These are phyloP conservation scores for Ceryle rudis DNA, from an alignment of 2,797 vertebrate species.

Conservation along the genomic window DNA sequence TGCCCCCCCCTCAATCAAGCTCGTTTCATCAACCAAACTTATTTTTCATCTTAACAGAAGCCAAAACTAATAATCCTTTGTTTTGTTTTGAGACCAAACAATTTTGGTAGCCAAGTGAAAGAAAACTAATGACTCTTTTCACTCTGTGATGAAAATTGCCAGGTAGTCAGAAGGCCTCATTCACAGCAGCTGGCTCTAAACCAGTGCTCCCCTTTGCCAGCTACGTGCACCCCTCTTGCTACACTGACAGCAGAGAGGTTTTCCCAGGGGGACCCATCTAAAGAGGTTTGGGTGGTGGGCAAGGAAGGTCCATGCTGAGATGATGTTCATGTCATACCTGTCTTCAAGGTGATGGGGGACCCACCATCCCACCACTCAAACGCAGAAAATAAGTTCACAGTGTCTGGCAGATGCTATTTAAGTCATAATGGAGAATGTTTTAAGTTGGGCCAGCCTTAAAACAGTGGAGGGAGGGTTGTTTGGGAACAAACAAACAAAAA, in stretches of 20 bases:
- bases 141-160: not conserved
- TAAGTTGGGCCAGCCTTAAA: not conserved
- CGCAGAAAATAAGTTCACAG: not conserved
- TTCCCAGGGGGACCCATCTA: not conserved
- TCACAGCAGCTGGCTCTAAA: not conserved
- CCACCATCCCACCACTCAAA: accelerated
- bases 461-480: not conserved
- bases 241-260: not conserved
- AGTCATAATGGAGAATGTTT: not conserved
- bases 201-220: not conserved
- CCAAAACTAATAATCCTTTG: constrained; percentile 24
- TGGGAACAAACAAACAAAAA: not conserved
- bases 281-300: not conserved
- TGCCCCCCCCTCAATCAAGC: not conserved
- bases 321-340: not conserved
- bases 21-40: constrained; percentile 27
- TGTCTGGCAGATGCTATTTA: not conserved
- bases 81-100: constrained; percentile 45
- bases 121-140: constrained; percentile 5
- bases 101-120: constrained; percentile 1
- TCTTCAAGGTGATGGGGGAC: not conserved
- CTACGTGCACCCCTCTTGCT: not conserved
- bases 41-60: not conserved
- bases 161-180: not conserved
- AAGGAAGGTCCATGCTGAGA: not conserved